Conservation (phyloP, 2,888 invertebrate species). For the Resseliella maxima region DNA sequence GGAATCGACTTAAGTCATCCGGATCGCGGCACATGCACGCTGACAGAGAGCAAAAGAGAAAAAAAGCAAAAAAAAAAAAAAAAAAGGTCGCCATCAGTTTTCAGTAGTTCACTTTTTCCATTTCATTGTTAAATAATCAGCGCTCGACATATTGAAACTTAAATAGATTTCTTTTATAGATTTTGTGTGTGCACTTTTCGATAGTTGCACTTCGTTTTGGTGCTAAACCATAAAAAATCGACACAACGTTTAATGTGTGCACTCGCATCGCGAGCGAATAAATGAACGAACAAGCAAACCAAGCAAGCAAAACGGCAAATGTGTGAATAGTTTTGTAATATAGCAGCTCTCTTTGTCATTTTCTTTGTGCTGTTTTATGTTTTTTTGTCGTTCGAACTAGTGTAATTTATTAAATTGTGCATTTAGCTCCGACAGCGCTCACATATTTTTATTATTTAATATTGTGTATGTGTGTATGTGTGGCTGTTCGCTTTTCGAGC, state of each 20-base stretch:
- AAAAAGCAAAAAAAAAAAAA: neutral
- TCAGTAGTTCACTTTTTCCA: constrained; percentile 48
- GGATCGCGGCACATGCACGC: neutral
- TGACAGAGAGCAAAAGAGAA: neutral
- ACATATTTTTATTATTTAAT: constrained; percentile 46
- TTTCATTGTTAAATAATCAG: constrained; percentile 48
- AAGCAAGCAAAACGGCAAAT: neutral
- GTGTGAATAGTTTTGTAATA: constrained; percentile 43
- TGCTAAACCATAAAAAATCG: neutral
- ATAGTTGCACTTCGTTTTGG: neutral
- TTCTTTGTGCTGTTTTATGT: neutral
- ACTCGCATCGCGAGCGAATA: neutral
- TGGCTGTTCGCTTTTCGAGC: no score
- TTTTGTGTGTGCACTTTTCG: constrained; percentile 36
- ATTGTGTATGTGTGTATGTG: neutral
- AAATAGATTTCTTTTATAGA: constrained; percentile 47
- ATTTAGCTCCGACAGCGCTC: constrained; percentile 29
- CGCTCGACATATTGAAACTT: constrained; percentile 45
- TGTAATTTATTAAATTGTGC: constrained; percentile 48
- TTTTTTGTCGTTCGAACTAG: constrained; percentile 13
- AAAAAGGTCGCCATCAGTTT: neutral
- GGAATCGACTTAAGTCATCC: constrained; percentile 31
- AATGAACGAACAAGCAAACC: neutral
- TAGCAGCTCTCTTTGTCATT: neutral
- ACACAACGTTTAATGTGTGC: constrained; percentile 41